A percentile compares a stretch with the other conserved stretches of the same genome.
Conservation (phyloP, 2,888 invertebrate species). For the Syrista parreyssii region DNA sequence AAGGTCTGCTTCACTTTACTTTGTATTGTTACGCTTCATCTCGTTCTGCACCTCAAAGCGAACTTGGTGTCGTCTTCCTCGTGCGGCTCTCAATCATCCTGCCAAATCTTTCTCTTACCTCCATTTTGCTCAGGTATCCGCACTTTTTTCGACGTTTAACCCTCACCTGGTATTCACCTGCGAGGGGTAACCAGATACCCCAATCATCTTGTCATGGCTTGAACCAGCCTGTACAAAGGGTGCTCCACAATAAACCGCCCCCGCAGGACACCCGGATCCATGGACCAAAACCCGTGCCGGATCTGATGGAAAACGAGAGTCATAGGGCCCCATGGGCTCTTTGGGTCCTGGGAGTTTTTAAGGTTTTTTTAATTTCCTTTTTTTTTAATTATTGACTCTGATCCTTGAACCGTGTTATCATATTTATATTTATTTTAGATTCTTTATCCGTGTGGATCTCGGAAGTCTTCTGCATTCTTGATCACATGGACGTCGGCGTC, state of each 20-base stretch:
- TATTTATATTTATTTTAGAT: background rate
- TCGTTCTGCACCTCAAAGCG: background rate
- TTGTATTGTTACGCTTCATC: background rate
- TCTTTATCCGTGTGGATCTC: background rate
- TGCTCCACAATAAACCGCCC: constrained; percentile 63
- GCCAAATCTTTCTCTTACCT: background rate
- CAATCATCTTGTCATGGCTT: constrained; percentile 62
- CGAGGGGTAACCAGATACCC: constrained; percentile 52
- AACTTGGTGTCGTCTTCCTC: background rate
- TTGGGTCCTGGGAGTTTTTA: background rate
- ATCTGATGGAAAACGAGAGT: background rate
- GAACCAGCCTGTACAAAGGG: constrained; percentile 58
- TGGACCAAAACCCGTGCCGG: background rate
- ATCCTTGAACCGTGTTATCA: background rate
- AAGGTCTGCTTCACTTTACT: background rate
- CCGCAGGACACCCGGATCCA: constrained; percentile 43
- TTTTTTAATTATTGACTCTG: background rate
- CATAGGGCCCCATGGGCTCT: background rate
- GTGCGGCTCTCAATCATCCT: background rate
- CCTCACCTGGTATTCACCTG: constrained; percentile 52
- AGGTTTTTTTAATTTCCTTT: background rate
- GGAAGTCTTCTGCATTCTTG: background rate
- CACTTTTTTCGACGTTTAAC: constrained; percentile 47
- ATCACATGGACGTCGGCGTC: background rate
- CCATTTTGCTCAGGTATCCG: background rate